These are phyloP conservation scores for Scomber scombrus DNA, from an alignment of 2,113 vertebrate genomes.

Conservation along the genomic window DNA sequence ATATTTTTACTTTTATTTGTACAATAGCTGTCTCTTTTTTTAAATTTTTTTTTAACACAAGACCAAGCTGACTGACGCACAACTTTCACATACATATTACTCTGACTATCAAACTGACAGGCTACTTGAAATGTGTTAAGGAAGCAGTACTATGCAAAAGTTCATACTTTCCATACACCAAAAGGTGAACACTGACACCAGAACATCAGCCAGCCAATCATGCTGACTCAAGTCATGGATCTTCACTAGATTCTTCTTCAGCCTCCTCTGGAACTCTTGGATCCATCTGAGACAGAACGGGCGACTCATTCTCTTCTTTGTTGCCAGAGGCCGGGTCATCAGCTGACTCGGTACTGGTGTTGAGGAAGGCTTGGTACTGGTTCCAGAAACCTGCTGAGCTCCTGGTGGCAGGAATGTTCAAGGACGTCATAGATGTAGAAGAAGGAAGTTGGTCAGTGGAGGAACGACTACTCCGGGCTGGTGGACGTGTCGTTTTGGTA, in stretches of 20 bases:
- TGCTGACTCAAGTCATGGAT: slow-evolving; percentile 39
- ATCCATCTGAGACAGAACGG: slow-evolving; percentile 64
- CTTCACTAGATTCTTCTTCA: slow-evolving; percentile 63
- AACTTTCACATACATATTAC: slow-evolving; percentile 78
- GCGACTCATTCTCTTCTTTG: slow-evolving; percentile 68
- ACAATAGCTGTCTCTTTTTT: slow-evolving; percentile 54
- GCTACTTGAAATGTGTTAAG: slow-evolving; percentile 69
- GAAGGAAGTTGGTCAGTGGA: slow-evolving; percentile 73
- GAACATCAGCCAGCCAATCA: slow-evolving; percentile 40
- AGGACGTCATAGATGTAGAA: slow-evolving; percentile 67
- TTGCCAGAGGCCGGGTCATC: slow-evolving; percentile 55
- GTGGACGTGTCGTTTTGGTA: slow-evolving; percentile 75
- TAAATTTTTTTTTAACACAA: slow-evolving; percentile 61
- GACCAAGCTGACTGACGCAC: slow-evolving; percentile 71
- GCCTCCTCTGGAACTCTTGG: slow-evolving; percentile 50
- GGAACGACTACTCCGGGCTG: slow-evolving; percentile 76
- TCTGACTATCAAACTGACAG: slow-evolving; percentile 73
- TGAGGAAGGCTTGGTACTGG: slow-evolving; percentile 84
- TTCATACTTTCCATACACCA: slow-evolving; percentile 50
- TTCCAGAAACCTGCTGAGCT: slow-evolving; percentile 84
- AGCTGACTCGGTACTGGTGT: slow-evolving; percentile 69
- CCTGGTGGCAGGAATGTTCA: slow-evolving; percentile 79
- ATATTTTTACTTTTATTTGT: slow-evolving; percentile 53
- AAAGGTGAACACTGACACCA: slow-evolving; percentile 64
- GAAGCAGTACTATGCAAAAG: slow-evolving; percentile 69